Evolutionary conservation across 2,797 vertebrate species (phyloP), one percentile per base, ranked within the genome.

Genomic region (Garrulus glandarius): DNA sequence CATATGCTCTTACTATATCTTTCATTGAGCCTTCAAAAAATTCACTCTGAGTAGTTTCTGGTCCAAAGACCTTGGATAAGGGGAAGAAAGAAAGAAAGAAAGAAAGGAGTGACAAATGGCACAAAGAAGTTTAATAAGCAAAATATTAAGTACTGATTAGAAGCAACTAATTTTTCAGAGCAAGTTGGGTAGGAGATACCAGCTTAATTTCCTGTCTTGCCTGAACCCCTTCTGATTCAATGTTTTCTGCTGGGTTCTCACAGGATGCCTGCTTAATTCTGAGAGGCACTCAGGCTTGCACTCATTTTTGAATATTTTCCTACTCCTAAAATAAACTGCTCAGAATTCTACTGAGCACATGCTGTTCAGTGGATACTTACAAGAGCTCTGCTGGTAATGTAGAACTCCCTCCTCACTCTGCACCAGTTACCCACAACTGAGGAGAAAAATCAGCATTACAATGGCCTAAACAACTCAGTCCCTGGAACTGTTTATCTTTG

Each of bases 21-120:
- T 97, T 98, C 87, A 99, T 97, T 1, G 99, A 98, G 50, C 98
- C 96, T 76, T 99, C 98, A 92, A 98, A 99, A 55, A 99, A 98
- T 53, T 98, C 97, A 2, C 94, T 96, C 93, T 99, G 99, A 9
- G 96, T 98, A 5, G 97, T 98, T 56, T 98, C 98, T 9, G 98
- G 98, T 32, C 98, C 98, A 97, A 99, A 99, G 56, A 99, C 98
- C 99, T 99, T 93, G 26, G 71, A 69, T 67, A 60, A 88, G 2
- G 4, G 11, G 3, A 10, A 18, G 7, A 8, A 15, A 27, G 2
- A 23, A 12, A 32, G 6, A 18, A 18, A n/a, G n/a, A n/a, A 16
- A 63, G 59, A 59, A 39, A 27, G 0, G 2, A 44, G 6, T 24
- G 3, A 52, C 19, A 93, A 74, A 65, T 3, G 12, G 30, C 39